Evolutionary conservation across 2,113 vertebrate species (phyloP), one percentile per base, ranked within the genome.

Genomic region (Halichoeres trimaculatus): DNA sequence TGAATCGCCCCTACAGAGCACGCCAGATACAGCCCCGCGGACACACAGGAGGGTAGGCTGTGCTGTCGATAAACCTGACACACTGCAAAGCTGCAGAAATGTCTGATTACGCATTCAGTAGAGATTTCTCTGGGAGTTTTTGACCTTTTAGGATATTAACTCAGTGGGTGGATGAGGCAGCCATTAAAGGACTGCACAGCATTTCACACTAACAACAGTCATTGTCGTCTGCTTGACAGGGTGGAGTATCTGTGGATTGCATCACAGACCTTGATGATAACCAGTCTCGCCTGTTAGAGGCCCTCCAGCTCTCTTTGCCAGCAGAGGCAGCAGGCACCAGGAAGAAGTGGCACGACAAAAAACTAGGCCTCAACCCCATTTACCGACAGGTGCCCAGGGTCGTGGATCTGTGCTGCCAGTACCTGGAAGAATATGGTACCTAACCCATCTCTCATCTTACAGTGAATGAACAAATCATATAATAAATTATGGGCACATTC

Each of bases 201-300:
- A 45, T 52, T 55, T 36, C 34, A 43, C 22, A 8, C 50, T 64
- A 43, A 26, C 3, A 45, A 5, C 34, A 34, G 6, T 76, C 30
- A 41, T 73, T 61, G 69, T 86, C 67, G 48, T 87, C 53, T 84
- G 56, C 87, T 52, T 60, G 81, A 1, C 93, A 99, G 98, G 98
- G 98, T 0, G 98, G 96, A 0, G 96, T 99, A 95, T 99, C 98
- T 67, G 98, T 99, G 93, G 98, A 99, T 92, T 99, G 96, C 74
- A 99, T 99, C 90, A 98, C 98, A 10, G 97, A 99, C 89, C 95
- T 99, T 79, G 97, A 99, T 80, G 96, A 99, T 91, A 97, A 94
- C 93, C 96, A 98, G 74, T 98, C 96, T 73, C 94, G 96, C 82
- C 91, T 99, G 45, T 90, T 99, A 81, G 98, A 99, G 93, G 97